phyloP scores from a whole-genome alignment of 1,140 invertebrate genomes.

The Drosophila willistoni region DNA sequence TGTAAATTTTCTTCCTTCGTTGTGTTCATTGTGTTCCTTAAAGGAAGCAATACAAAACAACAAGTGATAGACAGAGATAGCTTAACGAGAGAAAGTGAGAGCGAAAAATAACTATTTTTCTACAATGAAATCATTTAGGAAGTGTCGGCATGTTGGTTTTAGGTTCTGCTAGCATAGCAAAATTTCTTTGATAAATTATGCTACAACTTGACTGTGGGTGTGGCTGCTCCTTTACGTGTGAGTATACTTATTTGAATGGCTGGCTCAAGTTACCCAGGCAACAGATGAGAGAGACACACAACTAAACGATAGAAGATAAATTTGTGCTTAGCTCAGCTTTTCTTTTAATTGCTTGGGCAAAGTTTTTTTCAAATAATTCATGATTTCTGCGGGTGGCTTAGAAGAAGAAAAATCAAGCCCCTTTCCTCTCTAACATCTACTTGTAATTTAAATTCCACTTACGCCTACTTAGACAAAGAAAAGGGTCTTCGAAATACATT shows the following conservation, averaged over 20 bases:
- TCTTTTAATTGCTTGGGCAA: conserved; percentile 41
- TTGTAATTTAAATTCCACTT: neutral
- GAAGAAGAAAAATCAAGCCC: neutral
- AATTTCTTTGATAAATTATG: conserved; percentile 77
- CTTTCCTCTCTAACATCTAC: neutral
- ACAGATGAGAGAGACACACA: conserved; percentile 42
- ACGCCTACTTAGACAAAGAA: neutral
- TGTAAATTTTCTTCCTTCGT: conserved; percentile 7
- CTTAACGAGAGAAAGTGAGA: neutral
- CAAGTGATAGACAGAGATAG: neutral
- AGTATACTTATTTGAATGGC: conserved; percentile 22
- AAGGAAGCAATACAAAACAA: conserved; percentile 3
- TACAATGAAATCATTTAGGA: conserved; percentile 77
- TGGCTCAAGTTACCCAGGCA: conserved; percentile 41
- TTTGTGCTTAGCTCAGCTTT: conserved; percentile 35
- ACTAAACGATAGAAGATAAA: neutral
- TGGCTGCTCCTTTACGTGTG: neutral
- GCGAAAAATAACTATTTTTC: conserved; percentile 65
- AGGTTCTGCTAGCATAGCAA: conserved; percentile 39
- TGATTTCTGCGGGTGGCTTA: neutral
- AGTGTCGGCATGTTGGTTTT: conserved; percentile 55
- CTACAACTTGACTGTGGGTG: conserved; percentile 8
- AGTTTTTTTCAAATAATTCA: conserved; percentile 34
- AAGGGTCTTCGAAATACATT: conserved; percentile 2
- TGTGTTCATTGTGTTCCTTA: neutral